Base-by-base conservation (phyloP, 2,113 vertebrate genomes). In the Phylloscopus trochilus region DNA sequence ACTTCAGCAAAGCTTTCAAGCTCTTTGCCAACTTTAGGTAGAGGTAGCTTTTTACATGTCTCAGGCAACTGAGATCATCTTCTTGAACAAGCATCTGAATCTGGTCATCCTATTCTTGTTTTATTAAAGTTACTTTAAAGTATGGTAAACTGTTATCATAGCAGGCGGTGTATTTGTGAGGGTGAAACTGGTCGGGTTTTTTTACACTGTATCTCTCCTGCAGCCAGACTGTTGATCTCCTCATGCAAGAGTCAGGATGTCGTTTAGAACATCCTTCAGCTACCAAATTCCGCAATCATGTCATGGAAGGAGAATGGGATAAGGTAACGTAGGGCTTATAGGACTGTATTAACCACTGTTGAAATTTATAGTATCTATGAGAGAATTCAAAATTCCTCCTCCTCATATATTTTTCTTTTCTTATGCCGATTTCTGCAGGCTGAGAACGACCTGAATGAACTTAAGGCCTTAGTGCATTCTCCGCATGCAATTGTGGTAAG, bases 191-290 rank as follows among this genome's bases (percentile, higher is more conserved):
- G 98, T 94, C 97, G 46, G 97, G 96, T 97, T 98, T 97, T 98
- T 98, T 98, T 97, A 98, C 98, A 97, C 97, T 98, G 97, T 98
- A 96, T 98, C 98, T 98, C 97, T 98, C 97, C 98, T 98, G 97
- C 98, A 99, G 99, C 99, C 99, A 99, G 98, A 99, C 99, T 95
- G 99, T 99, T 98, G 99, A 99, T 98, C 98, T 99, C 98, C 98
- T 99, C 97, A 99, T 99, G 99, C 99, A 99, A 99, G 99, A 99
- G 96, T 99, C 99, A 85, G 99, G 99, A 98, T 99, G 99, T 98
- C 98, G 99, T 98, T 98, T 99, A 98, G 99, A 99, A 98, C 99
- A 99, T 98, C 98, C 99, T 91, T 99, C 99, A 97, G 99, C 99
- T 94, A 99, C 99, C 97, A 99, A 99, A 98, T 99, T 99, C 98